A percentile compares a stretch with the other conserved stretches of the same genome.
Conservation (phyloP, 2,888 invertebrate genomes). For the Diplazon laetatorius region DNA sequence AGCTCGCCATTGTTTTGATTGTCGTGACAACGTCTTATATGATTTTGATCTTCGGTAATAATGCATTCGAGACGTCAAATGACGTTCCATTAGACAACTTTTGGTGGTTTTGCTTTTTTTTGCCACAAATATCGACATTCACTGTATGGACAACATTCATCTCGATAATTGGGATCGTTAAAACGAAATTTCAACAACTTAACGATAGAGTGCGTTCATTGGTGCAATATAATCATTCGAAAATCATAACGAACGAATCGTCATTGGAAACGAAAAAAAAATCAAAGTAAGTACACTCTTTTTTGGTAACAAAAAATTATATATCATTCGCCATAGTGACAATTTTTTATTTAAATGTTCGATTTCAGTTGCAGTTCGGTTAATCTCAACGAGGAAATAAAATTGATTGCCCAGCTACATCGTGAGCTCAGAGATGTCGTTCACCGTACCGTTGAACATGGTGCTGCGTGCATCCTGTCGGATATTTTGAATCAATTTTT, state of each 20-base stretch:
- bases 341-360: not conserved
- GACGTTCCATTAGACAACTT: not conserved
- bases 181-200: slow-evolving; percentile 20
- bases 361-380: slow-evolving; percentile 7
- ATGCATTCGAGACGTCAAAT: not conserved
- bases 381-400: slow-evolving; percentile 6
- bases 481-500: not conserved
- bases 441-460: not conserved
- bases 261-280: not conserved
- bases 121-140: not conserved
- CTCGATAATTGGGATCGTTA: slow-evolving; percentile 19
- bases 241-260: not conserved
- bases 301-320: not conserved
- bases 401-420: slow-evolving; percentile 31
- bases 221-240: not conserved
- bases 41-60: not conserved
- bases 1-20: not conserved
- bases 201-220: slow-evolving; percentile 29
- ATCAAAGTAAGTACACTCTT: not conserved
- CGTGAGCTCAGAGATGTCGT: slow-evolving; percentile 32
- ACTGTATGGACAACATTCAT: slow-evolving; percentile 6
- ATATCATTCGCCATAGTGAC: not conserved
- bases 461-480: not conserved
- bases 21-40: not conserved
- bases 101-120: not conserved